Base-by-base conservation (phyloP, 1,140 invertebrate species). In the Pachyrhynchus sulphureomaculatus region DNA sequence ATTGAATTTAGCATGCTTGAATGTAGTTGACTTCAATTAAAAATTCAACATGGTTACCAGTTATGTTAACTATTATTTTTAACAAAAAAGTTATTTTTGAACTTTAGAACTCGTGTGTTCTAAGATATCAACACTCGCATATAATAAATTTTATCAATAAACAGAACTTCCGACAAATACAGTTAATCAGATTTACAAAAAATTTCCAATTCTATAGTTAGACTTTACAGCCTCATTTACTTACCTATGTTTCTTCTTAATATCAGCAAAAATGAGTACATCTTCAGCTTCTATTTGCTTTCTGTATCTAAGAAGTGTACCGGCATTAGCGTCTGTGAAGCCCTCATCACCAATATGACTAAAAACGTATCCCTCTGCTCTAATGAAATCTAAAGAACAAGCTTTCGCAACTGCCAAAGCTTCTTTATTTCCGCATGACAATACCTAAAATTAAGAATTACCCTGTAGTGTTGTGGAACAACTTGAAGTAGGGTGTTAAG, bases 211-310 rank as follows among this genome's bases (percentile, higher is more conserved):
- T 3, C 24, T 4, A 26, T 26, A 26, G 3, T 26, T 26, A 8
- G 24, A 26, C 3, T 4, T 4, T 26, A 8, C 8, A n/a, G n/a
- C n/a, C n/a, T n/a, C n/a, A n/a, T n/a, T n/a, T 37, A 39, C 44
- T 65, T 69, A 88, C 87, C 86, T 88, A 70, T 94, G 91, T 73
- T 94, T 94, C 71, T 94, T 94, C 71, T 94, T 94, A 2, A 94
- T 83, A 78, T 94, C 92, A 1, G 86, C 84, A 54, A 92, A 86
- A 12, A 93, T 76, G 2, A 84, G 70, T 6, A 94, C 75, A 71
- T 89, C 66, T 23, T 91, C 81, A 8, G 90, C 89, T 33, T 81
- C 83, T 53, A 94, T 88, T 13, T 79, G 68, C 67, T 77, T 84
- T 21, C 91, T 75, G 72, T 91, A 93, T 52, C 92, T 74, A 8